Conservation (phyloP, 2,888 invertebrate genomes). For the Ypsolopha sequella region DNA sequence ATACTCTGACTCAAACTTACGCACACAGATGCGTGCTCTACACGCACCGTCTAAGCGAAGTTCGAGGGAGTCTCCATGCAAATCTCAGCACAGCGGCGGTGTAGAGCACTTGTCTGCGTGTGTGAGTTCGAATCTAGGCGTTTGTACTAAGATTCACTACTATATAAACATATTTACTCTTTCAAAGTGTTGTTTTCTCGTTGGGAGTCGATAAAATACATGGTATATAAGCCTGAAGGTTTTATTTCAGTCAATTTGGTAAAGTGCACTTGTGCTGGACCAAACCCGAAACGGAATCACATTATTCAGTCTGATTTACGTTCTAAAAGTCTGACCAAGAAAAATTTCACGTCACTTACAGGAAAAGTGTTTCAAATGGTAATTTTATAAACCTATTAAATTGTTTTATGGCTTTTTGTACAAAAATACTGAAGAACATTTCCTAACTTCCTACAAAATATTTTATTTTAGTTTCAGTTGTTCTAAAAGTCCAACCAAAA, state of each 20-base stretch:
- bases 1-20: too few species aligned
- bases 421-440: too few species aligned
- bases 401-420: not conserved
- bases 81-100: too few species aligned
- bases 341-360: not conserved
- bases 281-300: not conserved
- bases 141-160: too few species aligned
- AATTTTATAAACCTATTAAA: not conserved
- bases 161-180: too few species aligned
- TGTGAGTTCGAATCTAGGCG: too few species aligned
- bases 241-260: slow-evolving; percentile 21
- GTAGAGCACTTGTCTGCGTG: too few species aligned
- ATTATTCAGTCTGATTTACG: slow-evolving; percentile 6
- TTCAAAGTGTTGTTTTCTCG: too few species aligned
- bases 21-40: too few species aligned
- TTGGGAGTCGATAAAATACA: not conserved
- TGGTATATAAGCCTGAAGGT: not conserved
- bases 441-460: too few species aligned
- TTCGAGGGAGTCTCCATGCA: too few species aligned
- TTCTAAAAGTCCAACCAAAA: not conserved
- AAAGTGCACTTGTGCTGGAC: slow-evolving; percentile 22
- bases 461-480: not conserved
- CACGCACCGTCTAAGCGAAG: too few species aligned
- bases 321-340: not conserved
- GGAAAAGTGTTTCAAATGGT: not conserved